Percentiles rank a stretch among this genome's conserved stretches.
phyloP scores from a whole-genome alignment of 2,113 vertebrate genomes.

The Amblyornis subalaris region DNA sequence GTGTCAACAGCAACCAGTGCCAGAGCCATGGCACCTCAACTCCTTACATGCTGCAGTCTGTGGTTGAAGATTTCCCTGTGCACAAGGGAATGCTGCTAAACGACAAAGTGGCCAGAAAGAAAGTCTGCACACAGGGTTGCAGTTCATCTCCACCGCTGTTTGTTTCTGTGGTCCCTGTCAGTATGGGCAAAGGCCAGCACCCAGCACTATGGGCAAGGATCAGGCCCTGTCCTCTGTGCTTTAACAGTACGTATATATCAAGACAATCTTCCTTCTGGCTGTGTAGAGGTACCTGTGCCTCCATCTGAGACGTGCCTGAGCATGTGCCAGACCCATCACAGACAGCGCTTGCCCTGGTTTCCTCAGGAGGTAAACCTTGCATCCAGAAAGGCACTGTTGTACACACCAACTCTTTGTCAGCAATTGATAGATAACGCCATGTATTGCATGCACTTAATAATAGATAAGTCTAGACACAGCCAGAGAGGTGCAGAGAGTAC shows the following conservation, averaged over 20 bases:
- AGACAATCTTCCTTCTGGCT: neutral
- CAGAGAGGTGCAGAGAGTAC: neutral
- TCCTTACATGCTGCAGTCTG: neutral
- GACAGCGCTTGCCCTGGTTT: fast-evolving
- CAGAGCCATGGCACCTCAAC: neutral
- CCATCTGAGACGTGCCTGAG: neutral
- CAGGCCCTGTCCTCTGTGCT: neutral
- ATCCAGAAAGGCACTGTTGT: neutral
- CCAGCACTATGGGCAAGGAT: fast-evolving
- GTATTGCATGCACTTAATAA: fast-evolving
- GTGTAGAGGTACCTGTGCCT: neutral
- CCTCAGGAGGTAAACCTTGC: neutral
- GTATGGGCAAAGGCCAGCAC: neutral
- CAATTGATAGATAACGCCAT: fast-evolving
- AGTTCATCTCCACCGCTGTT: neutral
- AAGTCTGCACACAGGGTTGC: neutral
- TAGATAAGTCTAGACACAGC: neutral
- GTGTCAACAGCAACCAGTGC: neutral
- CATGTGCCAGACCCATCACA: neutral
- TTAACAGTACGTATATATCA: neutral
- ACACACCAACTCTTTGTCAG: neutral
- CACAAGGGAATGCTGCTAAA: neutral
- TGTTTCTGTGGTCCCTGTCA: neutral
- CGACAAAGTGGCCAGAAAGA: neutral
- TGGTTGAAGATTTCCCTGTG: fast-evolving